A percentile compares a stretch with the other conserved stretches of the same genome.
phyloP scores from a whole-genome alignment of 2,113 vertebrate species.

The Spermophilus dauricus region DNA sequence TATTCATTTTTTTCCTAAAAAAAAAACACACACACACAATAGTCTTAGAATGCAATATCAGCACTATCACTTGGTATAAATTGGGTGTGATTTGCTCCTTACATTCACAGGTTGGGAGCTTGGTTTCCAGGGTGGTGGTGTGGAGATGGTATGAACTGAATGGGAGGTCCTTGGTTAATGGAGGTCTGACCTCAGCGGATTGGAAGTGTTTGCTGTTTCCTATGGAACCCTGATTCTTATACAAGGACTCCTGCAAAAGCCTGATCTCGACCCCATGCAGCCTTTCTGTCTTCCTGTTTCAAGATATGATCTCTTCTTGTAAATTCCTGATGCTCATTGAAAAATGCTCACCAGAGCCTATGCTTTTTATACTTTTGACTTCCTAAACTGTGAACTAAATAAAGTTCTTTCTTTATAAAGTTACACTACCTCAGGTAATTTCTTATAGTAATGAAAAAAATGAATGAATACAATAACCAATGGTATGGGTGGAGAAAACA shows the following conservation, averaged over 20 bases:
- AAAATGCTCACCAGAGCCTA: not conserved
- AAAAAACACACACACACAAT: not conserved
- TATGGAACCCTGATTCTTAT: not conserved
- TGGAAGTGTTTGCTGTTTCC: too few relatives aligned
- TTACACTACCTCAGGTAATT: not conserved
- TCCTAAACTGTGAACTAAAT: not conserved
- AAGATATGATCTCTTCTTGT: not conserved
- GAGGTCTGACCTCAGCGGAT: not conserved
- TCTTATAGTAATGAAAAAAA: not conserved
- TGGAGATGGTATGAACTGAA: not conserved
- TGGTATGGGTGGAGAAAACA: not conserved
- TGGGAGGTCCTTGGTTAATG: too few relatives aligned
- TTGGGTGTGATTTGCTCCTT: not conserved
- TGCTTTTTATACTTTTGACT: not conserved
- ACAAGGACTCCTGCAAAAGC: not conserved
- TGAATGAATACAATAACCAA: not conserved
- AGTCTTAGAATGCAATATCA: not conserved
- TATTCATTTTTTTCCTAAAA: not conserved
- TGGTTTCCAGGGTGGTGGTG: too few relatives aligned
- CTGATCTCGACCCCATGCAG: not conserved
- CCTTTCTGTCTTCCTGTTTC: not conserved
- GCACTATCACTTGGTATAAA: not conserved
- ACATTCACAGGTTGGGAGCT: not conserved
- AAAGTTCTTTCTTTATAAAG: not conserved
- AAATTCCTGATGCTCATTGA: accelerated